Conservation (phyloP, 2,888 invertebrate genomes). For the Tribolium freemani region DNA sequence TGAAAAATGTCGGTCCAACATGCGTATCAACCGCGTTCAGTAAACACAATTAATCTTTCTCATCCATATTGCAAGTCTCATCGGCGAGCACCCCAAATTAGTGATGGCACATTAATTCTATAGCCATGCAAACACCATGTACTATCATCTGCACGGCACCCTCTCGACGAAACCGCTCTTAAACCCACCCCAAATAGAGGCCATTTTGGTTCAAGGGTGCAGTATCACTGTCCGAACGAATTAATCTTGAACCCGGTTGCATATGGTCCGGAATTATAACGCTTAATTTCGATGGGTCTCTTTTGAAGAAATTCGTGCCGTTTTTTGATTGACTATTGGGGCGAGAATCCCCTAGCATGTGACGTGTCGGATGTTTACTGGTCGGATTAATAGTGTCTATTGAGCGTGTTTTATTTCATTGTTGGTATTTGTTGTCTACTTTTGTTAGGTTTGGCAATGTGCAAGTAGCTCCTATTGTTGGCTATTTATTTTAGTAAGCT, state of each 20-base stretch:
- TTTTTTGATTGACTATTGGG: slow-evolving; percentile 47
- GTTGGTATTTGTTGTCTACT: slow-evolving; percentile 69
- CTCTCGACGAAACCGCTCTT: slow-evolving; percentile 41
- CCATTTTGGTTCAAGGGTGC: slow-evolving; percentile 52
- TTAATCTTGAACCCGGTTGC: slow-evolving; percentile 63
- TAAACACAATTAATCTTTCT: slow-evolving; percentile 52
- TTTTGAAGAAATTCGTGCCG: slow-evolving; percentile 23
- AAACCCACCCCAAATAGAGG: slow-evolving; percentile 45
- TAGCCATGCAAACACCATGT: slow-evolving; percentile 66
- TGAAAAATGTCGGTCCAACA: slow-evolving; percentile 61
- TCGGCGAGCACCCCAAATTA: slow-evolving; percentile 60
- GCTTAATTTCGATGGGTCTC: slow-evolving; percentile 55
- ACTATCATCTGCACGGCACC: slow-evolving; percentile 59
- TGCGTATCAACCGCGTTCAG: slow-evolving; percentile 64
- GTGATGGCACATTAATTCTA: slow-evolving; percentile 69
- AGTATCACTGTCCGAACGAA: slow-evolving; percentile 67
- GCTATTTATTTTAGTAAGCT: slow-evolving; percentile 69
- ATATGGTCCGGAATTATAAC: slow-evolving; percentile 64
- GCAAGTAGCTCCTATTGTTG: slow-evolving; percentile 67
- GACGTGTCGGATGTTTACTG: slow-evolving; percentile 66
- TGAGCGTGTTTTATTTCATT: slow-evolving; percentile 70
- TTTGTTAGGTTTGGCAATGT: slow-evolving; percentile 67
- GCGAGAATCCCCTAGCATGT: slow-evolving; percentile 46
- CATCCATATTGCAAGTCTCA: slow-evolving; percentile 61
- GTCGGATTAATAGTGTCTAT: slow-evolving; percentile 68